A percentile compares a stretch with the other conserved stretches of the same genome.
These are phyloP conservation scores for Ciconia maguari DNA, from an alignment of 2,113 vertebrate species.

Conservation along the genomic window DNA sequence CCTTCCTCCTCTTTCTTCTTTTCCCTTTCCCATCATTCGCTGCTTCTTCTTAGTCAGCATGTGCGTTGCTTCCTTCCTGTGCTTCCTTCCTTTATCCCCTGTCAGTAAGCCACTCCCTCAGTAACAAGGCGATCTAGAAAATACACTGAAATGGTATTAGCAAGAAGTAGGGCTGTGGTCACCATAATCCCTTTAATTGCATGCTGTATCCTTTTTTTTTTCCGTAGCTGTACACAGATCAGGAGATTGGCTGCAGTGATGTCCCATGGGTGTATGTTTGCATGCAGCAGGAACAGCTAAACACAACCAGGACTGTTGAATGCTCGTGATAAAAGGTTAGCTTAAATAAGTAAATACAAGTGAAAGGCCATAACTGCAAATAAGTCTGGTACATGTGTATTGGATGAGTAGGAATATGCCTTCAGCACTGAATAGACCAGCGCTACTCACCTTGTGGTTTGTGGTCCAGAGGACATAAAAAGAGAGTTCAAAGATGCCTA, in stretches of 20 bases:
- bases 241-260: neutral
- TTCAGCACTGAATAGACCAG: neutral
- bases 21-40: neutral
- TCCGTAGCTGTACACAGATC: neutral
- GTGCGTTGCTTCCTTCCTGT: neutral
- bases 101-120: neutral
- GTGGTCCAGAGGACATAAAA: neutral
- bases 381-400: neutral
- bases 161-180: neutral
- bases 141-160: constrained; percentile 28
- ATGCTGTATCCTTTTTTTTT: neutral
- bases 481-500: neutral
- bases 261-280: neutral
- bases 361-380: neutral
- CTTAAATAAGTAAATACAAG: neutral
- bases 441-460: neutral
- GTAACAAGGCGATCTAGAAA: neutral
- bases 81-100: constrained; percentile 3
- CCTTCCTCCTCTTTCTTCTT: neutral
- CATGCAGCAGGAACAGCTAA: neutral
- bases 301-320: neutral
- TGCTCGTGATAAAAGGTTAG: neutral
- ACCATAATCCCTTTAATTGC: constrained; percentile 29
- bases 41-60: neutral
- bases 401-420: neutral